Evolutionary conservation across 35 echinoderm and acorn worm genomes (phyloP).

Genomic region (Lytechinus variegatus): DNA sequence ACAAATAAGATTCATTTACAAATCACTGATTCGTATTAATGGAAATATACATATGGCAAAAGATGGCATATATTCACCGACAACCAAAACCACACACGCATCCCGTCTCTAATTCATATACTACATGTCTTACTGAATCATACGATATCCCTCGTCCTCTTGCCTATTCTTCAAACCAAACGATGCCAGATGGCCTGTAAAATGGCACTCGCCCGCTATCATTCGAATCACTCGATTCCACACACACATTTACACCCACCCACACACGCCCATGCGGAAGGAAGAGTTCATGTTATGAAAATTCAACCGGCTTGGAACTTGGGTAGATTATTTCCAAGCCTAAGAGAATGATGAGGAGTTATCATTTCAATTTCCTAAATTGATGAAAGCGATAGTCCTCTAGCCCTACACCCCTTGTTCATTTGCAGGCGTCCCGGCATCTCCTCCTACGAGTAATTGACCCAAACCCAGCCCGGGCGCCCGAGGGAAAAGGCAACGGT

Average conservation of each 20-base stretch:
- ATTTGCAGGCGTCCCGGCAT: background rate
- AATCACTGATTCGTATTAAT: too few species aligned
- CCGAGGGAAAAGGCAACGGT: background rate
- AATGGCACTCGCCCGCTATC: background rate
- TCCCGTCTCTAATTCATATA: too few species aligned
- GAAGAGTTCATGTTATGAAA: background rate
- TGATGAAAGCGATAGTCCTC: conserved; percentile 34
- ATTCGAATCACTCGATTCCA: background rate
- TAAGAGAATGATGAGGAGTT: background rate
- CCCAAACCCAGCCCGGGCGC: background rate
- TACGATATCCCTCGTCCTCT: background rate
- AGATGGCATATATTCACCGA: too few species aligned
- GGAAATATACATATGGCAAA: too few species aligned
- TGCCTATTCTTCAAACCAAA: background rate
- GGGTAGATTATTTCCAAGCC: background rate
- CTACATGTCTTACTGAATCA: too few species aligned
- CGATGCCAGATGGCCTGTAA: background rate
- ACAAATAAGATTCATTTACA: too few species aligned
- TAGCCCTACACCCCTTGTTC: background rate
- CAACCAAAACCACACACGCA: too few species aligned
- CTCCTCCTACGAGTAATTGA: conserved; percentile 3
- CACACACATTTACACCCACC: background rate
- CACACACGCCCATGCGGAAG: background rate
- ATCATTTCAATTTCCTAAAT: conserved; percentile 48
- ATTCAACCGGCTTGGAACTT: background rate